A percentile compares a stretch with the other conserved stretches of the same genome.
Evolutionary conservation across 2,888 invertebrate species (phyloP).

Genomic region (Monochamus alternatus): DNA sequence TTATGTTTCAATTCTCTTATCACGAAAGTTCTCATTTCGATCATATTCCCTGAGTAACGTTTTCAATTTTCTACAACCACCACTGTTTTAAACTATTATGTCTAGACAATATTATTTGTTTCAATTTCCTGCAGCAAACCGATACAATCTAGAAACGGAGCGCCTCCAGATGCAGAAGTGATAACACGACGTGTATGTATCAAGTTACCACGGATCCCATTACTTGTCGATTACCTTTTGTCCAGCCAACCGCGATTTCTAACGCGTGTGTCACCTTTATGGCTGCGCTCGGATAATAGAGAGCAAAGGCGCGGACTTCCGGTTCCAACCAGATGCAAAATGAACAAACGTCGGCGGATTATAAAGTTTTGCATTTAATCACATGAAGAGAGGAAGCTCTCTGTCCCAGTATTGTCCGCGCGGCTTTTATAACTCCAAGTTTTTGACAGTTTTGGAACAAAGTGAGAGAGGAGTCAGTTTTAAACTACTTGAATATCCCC

Average conservation of each 20-base stretch:
- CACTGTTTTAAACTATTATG: neutral
- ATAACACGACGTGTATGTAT: constrained; percentile 4
- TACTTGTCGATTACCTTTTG: constrained; percentile 24
- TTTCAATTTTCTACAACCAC: too few species aligned
- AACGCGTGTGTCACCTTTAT: constrained; percentile 25
- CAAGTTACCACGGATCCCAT: constrained; percentile 14
- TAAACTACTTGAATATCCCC: neutral
- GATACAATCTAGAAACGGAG: constrained; percentile 17
- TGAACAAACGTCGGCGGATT: constrained; percentile 15
- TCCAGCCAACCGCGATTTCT: constrained; percentile 19
- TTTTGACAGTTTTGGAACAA: constrained; percentile 10
- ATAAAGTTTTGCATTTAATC: constrained; percentile 33
- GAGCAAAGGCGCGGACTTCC: constrained; percentile 19
- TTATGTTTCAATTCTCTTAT: too few species aligned
- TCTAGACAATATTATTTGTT: constrained; percentile 1
- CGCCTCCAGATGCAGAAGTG: constrained; percentile 11
- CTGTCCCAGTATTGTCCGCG: constrained; percentile 3
- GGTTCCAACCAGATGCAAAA: constrained; percentile 26
- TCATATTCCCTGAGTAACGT: too few species aligned
- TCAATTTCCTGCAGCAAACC: neutral
- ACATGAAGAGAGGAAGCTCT: constrained; percentile 23
- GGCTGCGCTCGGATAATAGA: constrained; percentile 15
- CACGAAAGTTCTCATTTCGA: too few species aligned
- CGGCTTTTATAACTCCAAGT: neutral
- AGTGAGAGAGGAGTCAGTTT: neutral